These are phyloP conservation scores for Megalops atlanticus DNA, from an alignment of 2,113 vertebrate genomes.

Conservation along the genomic window DNA sequence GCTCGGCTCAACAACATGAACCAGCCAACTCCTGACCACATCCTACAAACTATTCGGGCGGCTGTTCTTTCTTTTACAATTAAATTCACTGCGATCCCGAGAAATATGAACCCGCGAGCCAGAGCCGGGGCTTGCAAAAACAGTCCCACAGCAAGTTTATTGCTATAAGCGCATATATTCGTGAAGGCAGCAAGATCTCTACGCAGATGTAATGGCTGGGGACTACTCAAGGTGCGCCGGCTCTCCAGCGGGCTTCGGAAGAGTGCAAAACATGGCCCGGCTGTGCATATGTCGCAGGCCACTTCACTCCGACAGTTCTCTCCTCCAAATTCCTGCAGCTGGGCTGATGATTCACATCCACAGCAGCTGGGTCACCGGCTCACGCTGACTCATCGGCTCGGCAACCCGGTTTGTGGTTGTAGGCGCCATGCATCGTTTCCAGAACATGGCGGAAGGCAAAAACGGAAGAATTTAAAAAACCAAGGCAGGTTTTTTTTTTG, in stretches of 20 bases:
- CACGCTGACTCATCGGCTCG: background rate
- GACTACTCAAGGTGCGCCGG: background rate
- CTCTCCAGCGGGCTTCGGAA: background rate
- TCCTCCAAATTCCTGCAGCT: background rate
- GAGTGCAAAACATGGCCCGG: background rate
- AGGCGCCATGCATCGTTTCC: too few relatives aligned
- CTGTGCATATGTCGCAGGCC: background rate
- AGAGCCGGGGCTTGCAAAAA: background rate
- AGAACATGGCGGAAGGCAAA: background rate
- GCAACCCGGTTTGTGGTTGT: background rate
- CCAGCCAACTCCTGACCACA: background rate
- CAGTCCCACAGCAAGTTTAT: background rate
- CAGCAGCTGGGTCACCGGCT: background rate
- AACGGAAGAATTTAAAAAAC: too few relatives aligned
- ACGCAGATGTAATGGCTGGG: background rate
- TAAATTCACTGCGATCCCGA: background rate
- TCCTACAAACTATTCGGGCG: background rate
- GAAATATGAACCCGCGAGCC: background rate
- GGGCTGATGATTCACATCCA: background rate
- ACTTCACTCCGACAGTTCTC: background rate
- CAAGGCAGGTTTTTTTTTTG: background rate
- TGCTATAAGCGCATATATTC: background rate
- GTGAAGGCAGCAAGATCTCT: background rate
- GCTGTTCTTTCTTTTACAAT: background rate
- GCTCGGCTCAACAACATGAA: background rate